Base-by-base conservation (phyloP, 1,140 invertebrate species). In the Ceratitis capitata region DNA sequence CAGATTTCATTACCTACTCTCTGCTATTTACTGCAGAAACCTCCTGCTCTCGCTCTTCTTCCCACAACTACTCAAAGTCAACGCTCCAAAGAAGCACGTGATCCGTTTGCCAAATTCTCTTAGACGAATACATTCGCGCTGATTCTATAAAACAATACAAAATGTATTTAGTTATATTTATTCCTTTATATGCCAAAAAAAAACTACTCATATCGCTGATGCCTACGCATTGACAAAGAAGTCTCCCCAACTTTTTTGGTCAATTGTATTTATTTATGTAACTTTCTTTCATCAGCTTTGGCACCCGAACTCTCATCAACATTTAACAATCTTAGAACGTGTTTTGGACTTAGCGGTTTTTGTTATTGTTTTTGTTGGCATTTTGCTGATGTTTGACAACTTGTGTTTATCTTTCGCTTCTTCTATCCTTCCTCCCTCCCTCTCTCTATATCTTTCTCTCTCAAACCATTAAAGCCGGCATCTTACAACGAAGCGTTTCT, bases 221-320 rank as follows among this genome's bases (percentile, higher is more conserved):
- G 39, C 69, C 69, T 78, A 78, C 69, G 42, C 69, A 26, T 26
- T 78, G 69, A 78, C 69, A 78, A 78, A n/a, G n/a, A n/a, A 45
- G 69, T 78, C 69, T 78, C 69, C 69, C 69, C 69, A 42, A 9
- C n/a, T 78, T 78, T 78, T 78, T n/a, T n/a, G n/a, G n/a, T n/a
- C n/a, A n/a, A n/a, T n/a, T n/a, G n/a, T n/a, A n/a, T n/a, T n/a
- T n/a, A n/a, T n/a, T n/a, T n/a, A n/a, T 78, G 69, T 9, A 19
- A 45, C 12, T n/a, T n/a, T 14, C 35, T 78, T 45, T 47, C 39
- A 78, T 47, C 69, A 47, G 69, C 39, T 5, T n/a, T 39, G 32
- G 39, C 69, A 35, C 61, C 45, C 69, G 45, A 39, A 42, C 69
- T 78, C 45, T 45, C 69, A 78, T 78, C 69, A 78, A 78, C 32